Evolutionary conservation across 1,140 invertebrate genomes (phyloP), one percentile per base, ranked within the genome.

Genomic region (Vanessa tameamea): DNA sequence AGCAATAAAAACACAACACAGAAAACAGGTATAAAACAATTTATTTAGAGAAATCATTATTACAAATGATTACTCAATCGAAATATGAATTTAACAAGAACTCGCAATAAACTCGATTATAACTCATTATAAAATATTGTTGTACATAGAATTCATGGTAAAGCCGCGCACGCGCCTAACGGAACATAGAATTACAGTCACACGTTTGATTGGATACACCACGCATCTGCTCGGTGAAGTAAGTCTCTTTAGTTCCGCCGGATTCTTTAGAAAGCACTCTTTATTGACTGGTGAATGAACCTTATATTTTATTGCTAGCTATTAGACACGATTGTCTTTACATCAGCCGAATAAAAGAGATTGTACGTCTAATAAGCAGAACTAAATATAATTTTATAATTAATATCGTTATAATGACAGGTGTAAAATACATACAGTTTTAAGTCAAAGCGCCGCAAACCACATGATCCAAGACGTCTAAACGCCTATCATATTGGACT

Each of bases 241-340:
- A 53, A 77, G 78, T 83, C 77, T 64, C 70, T 75, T 86, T 82
- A 77, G 83, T 88, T 86, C 80, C 84, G 76, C 69, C 77, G 83
- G 77, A 86, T 86, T 85, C 84, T 83, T 86, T 78, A 83, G 83
- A 86, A 81, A 63, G 72, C 69, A 72, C 57, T 61, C 53, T 26
- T 69, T 66, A 64, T 68, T 16, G 53, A 72, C 59, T 77, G 71
- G 75, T 77, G 75, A 77, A 77, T 66, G 72, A 74, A 74, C 72
- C 68, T 74, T 23, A 74, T 64, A 16, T 31, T 53, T 70, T 63
- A 70, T 63, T 14, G 43, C 16, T 9, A 55, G 11, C 79, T 51
- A 71, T 72, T 64, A 50, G 47, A 72, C 64, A 68, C 67, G 67
- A 75, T 73, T 64, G 73, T 64, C 67, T 67, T 66, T 69, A 59